phyloP scores from a whole-genome alignment of 1,140 invertebrate species.

The Drosophila rufa region DNA sequence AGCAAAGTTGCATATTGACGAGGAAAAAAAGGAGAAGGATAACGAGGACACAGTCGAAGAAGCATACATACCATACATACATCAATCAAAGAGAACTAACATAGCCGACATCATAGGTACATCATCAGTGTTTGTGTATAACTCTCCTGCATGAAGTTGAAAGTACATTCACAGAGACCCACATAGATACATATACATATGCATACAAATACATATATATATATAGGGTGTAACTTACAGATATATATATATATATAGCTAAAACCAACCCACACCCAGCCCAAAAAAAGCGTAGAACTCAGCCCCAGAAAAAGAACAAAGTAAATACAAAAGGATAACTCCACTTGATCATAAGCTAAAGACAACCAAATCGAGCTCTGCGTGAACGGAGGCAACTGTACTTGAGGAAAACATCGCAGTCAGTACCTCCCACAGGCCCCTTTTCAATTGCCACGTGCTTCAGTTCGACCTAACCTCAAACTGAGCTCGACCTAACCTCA shows the following conservation, averaged over 20 bases:
- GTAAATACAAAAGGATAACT: constrained; percentile 43
- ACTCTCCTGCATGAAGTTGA: constrained; percentile 66
- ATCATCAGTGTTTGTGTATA: constrained; percentile 77
- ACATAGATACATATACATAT: constrained; percentile 62
- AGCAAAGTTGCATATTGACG: constrained; percentile 48
- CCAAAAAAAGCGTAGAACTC: constrained; percentile 12
- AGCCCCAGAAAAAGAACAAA: constrained; percentile 26
- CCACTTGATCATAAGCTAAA: constrained; percentile 60
- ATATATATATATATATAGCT: constrained; percentile 43
- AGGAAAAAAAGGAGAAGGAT: neutral
- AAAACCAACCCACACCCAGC: constrained; percentile 20
- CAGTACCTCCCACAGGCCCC: neutral
- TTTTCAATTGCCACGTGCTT: constrained; percentile 25
- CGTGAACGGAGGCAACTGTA: constrained; percentile 38
- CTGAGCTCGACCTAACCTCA: constrained; percentile 58
- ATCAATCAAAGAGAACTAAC: constrained; percentile 68
- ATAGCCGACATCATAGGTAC: constrained; percentile 65
- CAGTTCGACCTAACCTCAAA: constrained; percentile 32
- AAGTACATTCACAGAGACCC: constrained; percentile 53
- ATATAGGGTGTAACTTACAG: constrained; percentile 46
- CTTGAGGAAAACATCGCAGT: constrained; percentile 1
- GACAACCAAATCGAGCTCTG: constrained; percentile 29
- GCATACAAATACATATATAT: constrained; percentile 51
- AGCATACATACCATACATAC: constrained; percentile 75
- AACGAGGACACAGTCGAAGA: constrained; percentile 28